Evolutionary conservation across 2,888 invertebrate genomes (phyloP).

Genomic region (Tyria jacobaeae): DNA sequence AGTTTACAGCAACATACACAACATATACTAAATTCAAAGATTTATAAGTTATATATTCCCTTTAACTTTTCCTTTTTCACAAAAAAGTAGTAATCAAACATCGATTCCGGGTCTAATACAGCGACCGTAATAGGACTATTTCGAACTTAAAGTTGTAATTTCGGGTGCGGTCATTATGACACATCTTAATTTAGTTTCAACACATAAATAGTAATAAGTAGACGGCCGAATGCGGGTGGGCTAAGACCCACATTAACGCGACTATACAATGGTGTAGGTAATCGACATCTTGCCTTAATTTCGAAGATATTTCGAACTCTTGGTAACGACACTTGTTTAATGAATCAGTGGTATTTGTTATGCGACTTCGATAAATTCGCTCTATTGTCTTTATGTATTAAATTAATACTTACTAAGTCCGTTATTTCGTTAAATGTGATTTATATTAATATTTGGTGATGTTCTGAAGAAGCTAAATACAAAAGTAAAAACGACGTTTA

Average conservation of each 20-base stretch:
- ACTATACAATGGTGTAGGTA: constrained; percentile 40
- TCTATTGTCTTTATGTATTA: no score
- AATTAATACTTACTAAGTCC: no score
- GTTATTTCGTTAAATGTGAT: no score
- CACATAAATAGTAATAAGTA: constrained; percentile 79
- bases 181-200: constrained; percentile 83
- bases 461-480: no score
- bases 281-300: constrained; percentile 41
- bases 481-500: no score
- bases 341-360: background rate
- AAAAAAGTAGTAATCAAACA: background rate
- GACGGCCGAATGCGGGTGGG: constrained; percentile 75
- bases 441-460: no score
- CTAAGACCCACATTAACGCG: constrained; percentile 42
- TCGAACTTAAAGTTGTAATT: constrained; percentile 64
- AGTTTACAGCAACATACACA: no score
- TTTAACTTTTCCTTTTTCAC: background rate
- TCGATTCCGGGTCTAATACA: constrained; percentile 41
- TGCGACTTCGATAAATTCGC: no score
- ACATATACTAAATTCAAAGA: no score
- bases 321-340: constrained; percentile 20
- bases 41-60: no score
- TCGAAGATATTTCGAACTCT: constrained; percentile 29
- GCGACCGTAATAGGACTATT: constrained; percentile 50
- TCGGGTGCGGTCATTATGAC: constrained; percentile 81